phyloP scores from a whole-genome alignment of 2,113 vertebrate species.

The Cygnus buccinator region DNA sequence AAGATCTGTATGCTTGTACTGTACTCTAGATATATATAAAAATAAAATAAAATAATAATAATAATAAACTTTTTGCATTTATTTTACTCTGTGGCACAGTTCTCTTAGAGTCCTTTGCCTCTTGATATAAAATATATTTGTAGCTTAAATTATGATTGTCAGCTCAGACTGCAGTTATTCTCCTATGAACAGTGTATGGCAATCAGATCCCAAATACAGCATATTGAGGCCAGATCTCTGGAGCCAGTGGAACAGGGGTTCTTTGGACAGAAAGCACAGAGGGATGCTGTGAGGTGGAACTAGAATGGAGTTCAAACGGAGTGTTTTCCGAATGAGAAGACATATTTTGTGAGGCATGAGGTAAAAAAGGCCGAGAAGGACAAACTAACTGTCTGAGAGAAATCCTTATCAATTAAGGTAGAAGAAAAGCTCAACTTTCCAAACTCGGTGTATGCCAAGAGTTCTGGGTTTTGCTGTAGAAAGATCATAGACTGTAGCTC shows the following conservation, averaged over 20 bases:
- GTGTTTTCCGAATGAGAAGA: conserved; percentile 21
- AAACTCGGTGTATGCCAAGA: neutral
- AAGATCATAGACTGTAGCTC: neutral
- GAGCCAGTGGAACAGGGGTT: neutral
- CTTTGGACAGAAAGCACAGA: neutral
- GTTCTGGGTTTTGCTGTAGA: neutral
- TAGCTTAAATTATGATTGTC: neutral
- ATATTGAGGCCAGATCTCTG: neutral
- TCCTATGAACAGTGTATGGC: neutral
- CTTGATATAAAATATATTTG: neutral
- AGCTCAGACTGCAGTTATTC: neutral
- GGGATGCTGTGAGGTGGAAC: neutral
- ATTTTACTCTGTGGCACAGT: neutral
- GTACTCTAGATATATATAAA: neutral
- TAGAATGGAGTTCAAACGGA: neutral
- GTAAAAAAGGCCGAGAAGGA: neutral
- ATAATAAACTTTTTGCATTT: neutral
- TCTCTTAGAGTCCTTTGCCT: neutral
- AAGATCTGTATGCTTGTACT: neutral
- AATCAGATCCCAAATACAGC: neutral
- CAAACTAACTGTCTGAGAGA: neutral
- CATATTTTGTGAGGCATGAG: neutral
- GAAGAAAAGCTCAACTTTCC: neutral
- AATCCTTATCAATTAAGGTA: neutral
- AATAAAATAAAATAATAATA: neutral